phyloP scores from a whole-genome alignment of 2,113 vertebrate species.

The Ramphastos sulfuratus region DNA sequence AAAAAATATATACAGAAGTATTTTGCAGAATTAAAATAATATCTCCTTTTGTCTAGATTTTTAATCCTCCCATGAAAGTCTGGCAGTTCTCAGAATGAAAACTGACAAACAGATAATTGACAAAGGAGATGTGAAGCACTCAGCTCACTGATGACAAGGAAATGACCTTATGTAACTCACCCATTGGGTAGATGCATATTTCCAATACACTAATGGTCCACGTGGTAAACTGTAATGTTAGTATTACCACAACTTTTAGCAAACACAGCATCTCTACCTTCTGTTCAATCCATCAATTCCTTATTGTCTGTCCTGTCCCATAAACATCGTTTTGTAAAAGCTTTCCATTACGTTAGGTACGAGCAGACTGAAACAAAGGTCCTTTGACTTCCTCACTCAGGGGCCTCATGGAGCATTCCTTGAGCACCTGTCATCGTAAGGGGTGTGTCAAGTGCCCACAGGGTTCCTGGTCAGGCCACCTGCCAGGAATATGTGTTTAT shows the following conservation, averaged over 20 bases:
- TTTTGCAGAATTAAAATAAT: not conserved
- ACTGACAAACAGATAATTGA: not conserved
- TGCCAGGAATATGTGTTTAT: not conserved
- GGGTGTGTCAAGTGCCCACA: not conserved
- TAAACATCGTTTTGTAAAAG: not conserved
- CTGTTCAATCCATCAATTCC: not conserved
- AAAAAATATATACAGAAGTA: not conserved
- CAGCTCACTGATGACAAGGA: not conserved
- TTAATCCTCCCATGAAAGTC: not conserved
- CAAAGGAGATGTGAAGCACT: not conserved
- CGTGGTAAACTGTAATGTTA: not conserved
- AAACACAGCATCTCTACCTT: not conserved
- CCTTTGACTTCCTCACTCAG: not conserved
- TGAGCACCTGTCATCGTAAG: not conserved
- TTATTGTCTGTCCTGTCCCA: not conserved
- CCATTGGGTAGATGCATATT: not conserved
- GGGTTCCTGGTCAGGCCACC: not conserved
- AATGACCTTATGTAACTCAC: not conserved
- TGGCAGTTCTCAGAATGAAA: not conserved
- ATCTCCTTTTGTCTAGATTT: not conserved
- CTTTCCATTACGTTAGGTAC: not conserved
- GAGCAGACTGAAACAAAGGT: conserved; percentile 11
- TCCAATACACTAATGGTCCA: not conserved
- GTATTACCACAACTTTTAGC: not conserved
- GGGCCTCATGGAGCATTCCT: not conserved